Evolutionary conservation across 2,888 invertebrate genomes (phyloP), one percentile per base, ranked within the genome.

Genomic region (Tubulanus polymorphus): DNA sequence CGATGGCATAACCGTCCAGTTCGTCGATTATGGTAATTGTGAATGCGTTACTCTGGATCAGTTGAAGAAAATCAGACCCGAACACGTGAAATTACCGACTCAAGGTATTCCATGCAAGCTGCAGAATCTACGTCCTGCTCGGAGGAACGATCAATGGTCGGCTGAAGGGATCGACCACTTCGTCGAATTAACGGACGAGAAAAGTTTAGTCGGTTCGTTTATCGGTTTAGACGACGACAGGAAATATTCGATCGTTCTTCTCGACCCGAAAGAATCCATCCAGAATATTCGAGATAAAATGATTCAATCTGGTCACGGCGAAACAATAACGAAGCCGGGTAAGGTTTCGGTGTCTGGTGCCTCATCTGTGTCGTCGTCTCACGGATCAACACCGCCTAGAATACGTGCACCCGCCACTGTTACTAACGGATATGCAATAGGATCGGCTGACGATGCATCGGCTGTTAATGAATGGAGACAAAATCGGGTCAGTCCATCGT

Each of bases 81-180:
- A 70, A 49, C 66, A 69, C 27, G 55, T 72, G 61, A 52, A 53
- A 8, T 56, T 68, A 10, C 72, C 72, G 15, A 60, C 67, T 1
- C 71, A 70, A 55, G 71, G 70, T 8, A 57, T 73, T 28, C 55
- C 57, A 23, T 74, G 71, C 59, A 60, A 65, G 50, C 58, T 74
- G 30, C 52, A 63, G 56, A 70, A 69, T 29, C 64, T 73, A 10
- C 51, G 63, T 5, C 47, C 67, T 25, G n/a, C 60, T 15, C 68
- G 68, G 48, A 66, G 68, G n/a, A 71, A 26, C 27, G 30, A 25
- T 3, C 20, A 30, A 30, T 23, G 49, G 32, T 49, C 49, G 29
- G 32, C 28, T 49, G 48, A 25, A 8, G 25, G 26, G 26, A 47
- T 23, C 27, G 26, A 47, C 23, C 23, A 27, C n/a, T 47, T 27